Evolutionary conservation across 2,113 vertebrate genomes (phyloP).

Genomic region (Ochotona curzoniae): DNA sequence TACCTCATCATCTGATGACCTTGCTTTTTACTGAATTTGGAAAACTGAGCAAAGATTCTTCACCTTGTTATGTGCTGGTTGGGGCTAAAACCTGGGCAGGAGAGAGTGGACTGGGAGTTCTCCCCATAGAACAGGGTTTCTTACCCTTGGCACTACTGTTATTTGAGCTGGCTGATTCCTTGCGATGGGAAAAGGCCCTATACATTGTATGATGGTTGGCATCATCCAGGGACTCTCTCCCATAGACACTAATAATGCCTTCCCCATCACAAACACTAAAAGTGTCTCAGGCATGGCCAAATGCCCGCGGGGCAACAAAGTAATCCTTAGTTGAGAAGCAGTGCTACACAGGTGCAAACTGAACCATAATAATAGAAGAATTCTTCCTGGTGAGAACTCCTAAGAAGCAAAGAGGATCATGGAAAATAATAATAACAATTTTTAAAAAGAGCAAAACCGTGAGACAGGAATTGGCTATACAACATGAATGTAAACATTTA

Average conservation of each 20-base stretch:
- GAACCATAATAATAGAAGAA: neutral
- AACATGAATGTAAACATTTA: too few species aligned
- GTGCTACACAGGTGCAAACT: neutral
- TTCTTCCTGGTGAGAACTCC: neutral
- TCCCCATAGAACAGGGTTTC: neutral
- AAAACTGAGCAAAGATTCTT: conserved; percentile 15
- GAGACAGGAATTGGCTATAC: too few species aligned
- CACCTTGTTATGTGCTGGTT: neutral
- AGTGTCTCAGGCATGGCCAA: conserved; percentile 10
- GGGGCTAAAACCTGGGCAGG: neutral
- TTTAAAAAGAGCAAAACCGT: too few species aligned
- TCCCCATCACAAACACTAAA: neutral
- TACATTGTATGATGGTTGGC: neutral
- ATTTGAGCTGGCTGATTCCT: neutral
- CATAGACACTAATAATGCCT: neutral
- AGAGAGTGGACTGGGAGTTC: neutral
- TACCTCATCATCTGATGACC: neutral
- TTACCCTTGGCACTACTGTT: neutral
- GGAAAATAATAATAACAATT: too few species aligned
- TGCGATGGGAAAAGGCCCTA: neutral
- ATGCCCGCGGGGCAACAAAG: neutral
- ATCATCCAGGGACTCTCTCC: neutral
- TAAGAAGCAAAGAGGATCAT: neutral
- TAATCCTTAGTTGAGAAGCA: conserved; percentile 9
- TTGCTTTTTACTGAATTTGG: conserved; percentile 40